Base-by-base conservation (phyloP, 2,888 invertebrate genomes). In the Thymelicus lineola region DNA sequence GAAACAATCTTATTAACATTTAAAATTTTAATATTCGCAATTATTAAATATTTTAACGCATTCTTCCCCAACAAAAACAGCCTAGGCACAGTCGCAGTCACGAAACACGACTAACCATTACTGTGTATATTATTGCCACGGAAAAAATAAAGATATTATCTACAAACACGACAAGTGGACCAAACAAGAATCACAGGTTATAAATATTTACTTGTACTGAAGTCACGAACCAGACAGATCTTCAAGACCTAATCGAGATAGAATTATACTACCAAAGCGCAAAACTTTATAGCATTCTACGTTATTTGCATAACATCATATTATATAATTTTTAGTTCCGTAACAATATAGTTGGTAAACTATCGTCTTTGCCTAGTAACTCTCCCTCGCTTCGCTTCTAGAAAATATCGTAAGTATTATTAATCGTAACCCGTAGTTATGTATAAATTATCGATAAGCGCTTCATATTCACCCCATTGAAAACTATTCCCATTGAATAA, bases 131-230 rank as follows among this genome's bases (percentile, higher is more conserved):
- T 69, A 48, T 63, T 63, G 38, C 28, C 50, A 57, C 57, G 42
- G 45, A 69, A 64, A 59, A 67, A 70, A 64, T 57, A 64, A 70
- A 38, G 48, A 58, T 70, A 70, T 45, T 59, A 64, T 70, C 64
- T 15, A 59, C 69, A 50, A 59, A 53, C 69, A 70, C 70, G 70
- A 70, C 63, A 70, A 64, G 64, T 70, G 35, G 59, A 64, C 70
- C 59, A 64, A 70, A 70, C 70, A 64, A 70, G 70, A 59, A 70
- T 70, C 59, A 50, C 42, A 58, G 53, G 59, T 70, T 70, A 70
- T 70, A 70, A 70, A 70, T 70, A 70, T 70, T 70, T 59, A 70
- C 58, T 59, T 36, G 36, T 36, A 57, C 35, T 70, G 12, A 59
- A 70, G 69, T 69, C 64, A 70, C 70, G 70, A 70, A 70, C 59